Evolutionary conservation across 2,113 vertebrate genomes (phyloP), one percentile per base, ranked within the genome.

Genomic region (Sinocyclocheilus rhinocerous): DNA sequence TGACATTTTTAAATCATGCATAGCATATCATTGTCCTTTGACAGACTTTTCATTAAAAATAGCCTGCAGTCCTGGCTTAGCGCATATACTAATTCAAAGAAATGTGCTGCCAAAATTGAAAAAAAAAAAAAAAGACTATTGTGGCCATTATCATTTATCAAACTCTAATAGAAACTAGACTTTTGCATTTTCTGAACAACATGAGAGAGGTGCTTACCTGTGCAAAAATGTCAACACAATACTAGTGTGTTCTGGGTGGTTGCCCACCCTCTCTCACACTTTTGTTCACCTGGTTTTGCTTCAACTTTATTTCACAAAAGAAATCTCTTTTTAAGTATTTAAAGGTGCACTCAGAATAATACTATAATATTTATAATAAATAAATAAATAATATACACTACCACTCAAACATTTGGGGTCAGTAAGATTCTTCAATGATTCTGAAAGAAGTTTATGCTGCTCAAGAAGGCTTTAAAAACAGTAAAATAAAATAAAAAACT

Each of bases 1-100:
- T 61, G 22, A 78, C 76, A 57, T 50, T 69, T 72, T 69, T 39
- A 63, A 50, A 84, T 75, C 76, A 81, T 26, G n/a, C 26, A 70
- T 70, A 29, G 39, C 9, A 50, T 39, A 84, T 84, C 48, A 81
- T 69, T 82, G 69, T 69, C n/a, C n/a, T 69, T 52, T 52, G 61
- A 69, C 63, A 82, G 63, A 52, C 16, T 67, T 82, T 29, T 33
- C 39, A 82, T 7, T 22, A n/a, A 50, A 69, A 26, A 5, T 50
- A 63, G 80, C 42, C 18, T 52, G 9, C 61, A 29, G 80, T 24
- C 57, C 22, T 65, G 36, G 77, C 77, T 63, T 42, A 63, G 77
- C 12, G 8, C 36, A 81, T 18, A 22, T 65, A 45, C 0, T 81
- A 24, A 63, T 63, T 45, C 57, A 65, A 81, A 63, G 22, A 81